These are phyloP conservation scores for Bombycilla garrulus DNA, from an alignment of 2,113 vertebrate genomes.

Conservation along the genomic window DNA sequence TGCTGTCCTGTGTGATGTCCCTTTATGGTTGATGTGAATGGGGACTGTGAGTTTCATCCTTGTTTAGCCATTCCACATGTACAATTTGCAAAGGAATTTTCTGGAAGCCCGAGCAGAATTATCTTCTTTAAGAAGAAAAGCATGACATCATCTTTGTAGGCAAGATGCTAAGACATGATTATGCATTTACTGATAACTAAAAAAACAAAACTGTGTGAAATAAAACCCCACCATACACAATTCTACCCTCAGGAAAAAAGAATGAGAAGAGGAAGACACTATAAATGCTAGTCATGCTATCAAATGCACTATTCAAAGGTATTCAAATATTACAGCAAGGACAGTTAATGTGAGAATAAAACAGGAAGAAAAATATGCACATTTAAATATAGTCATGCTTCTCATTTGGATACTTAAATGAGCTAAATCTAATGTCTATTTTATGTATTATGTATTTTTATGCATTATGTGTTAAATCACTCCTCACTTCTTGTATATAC, in stretches of 20 bases:
- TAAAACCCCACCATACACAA: not conserved
- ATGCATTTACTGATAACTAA: not conserved
- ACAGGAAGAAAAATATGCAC: not conserved
- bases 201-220: not conserved
- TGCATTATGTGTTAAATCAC: not conserved
- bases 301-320: not conserved
- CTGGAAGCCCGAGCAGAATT: not conserved
- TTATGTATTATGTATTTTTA: not conserved
- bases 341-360: not conserved
- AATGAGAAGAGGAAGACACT: not conserved
- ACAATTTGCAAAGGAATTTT: not conserved
- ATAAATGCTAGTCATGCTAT: not conserved
- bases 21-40: not conserved
- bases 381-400: not conserved
- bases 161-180: not conserved
- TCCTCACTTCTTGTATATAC: not conserved
- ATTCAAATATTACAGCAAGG: not conserved
- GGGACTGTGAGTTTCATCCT: not conserved
- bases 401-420: not conserved
- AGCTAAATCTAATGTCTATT: not conserved
- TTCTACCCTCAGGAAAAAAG: not conserved
- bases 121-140: not conserved
- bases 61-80: not conserved
- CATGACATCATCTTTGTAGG: not conserved
- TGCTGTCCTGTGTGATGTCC: no score